Conservation (phyloP, 2,888 invertebrate species). For the Dolomedes plantarius region DNA sequence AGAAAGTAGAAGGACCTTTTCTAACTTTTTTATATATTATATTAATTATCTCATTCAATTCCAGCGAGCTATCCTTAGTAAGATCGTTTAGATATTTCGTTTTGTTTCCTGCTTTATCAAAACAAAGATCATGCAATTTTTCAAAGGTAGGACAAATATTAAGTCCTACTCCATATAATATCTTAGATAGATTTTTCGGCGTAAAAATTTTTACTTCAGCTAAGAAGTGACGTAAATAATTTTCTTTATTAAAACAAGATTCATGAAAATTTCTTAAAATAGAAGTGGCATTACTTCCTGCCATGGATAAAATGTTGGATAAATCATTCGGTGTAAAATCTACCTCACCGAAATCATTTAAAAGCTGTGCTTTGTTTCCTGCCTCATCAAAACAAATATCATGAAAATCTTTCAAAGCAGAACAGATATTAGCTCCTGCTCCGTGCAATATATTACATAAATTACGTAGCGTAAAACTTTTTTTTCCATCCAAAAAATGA, state of each 20-base stretch:
- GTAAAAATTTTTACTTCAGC: slow-evolving; percentile 5
- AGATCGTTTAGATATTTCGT: slow-evolving; percentile 14
- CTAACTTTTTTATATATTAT: slow-evolving; percentile 20
- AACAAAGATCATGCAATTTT: slow-evolving; percentile 19
- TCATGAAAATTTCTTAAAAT: slow-evolving; percentile 32
- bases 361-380: slow-evolving; percentile 23
- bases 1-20: slow-evolving; percentile 32
- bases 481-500: slow-evolving; percentile 13
- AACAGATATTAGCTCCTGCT: slow-evolving; percentile 5
- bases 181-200: slow-evolving; percentile 18
- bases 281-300: slow-evolving; percentile 35
- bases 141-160: slow-evolving; percentile 4
- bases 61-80: background rate
- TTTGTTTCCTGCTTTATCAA: slow-evolving; percentile 19
- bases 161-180: slow-evolving; percentile 26
- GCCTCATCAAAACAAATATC: no score
- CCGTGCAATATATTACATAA: background rate
- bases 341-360: slow-evolving; percentile 1
- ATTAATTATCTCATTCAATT: no score
- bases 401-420: slow-evolving; percentile 19
- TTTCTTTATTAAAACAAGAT: background rate
- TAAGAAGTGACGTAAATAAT: slow-evolving; percentile 18
- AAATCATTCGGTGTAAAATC: no score
- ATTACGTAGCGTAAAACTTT: slow-evolving; percentile 26
- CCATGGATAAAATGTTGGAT: slow-evolving; percentile 47